Evolutionary conservation across 2,888 invertebrate genomes (phyloP), one percentile per base, ranked within the genome.

Genomic region (Electrophaes corylata): DNA sequence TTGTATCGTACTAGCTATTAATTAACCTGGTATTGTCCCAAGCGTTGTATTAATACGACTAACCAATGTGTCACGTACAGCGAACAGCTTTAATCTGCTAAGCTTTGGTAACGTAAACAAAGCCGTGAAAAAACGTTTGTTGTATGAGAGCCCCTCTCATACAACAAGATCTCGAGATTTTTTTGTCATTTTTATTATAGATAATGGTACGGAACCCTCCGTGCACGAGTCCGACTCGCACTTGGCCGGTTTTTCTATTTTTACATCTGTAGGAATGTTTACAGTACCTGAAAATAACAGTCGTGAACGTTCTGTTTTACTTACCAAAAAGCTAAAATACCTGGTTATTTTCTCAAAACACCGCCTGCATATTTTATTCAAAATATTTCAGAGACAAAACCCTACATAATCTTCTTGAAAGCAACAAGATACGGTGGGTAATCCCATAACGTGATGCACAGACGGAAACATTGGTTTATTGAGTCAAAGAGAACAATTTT

Each of bases 401-500:
- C 23, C 1, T 11, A 19, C 0, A 19, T 41, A 49, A 49, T 49
- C 20, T 20, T 12, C 41, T 41, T 41, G 14, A 52, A 35, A 45
- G 19, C 12, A 43, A 20, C 20, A 26, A 41, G 29, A 50, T 18
- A 8, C 26, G 1, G 11, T 4, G 52, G 26, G 20, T 54, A 54
- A 69, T 68, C 64, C 62, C 49, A 64, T 64, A 54, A 62, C 50
- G 55, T 45, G 20, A 44, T 57, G 50, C 51, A 57, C 61, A 58
- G 54, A 47, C 37, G 57, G 68, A 62, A 57, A 49, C 56, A 54
- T 56, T 44, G 39, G 48, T 16, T 46, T 72, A 73, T 71, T 62
- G 62, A 64, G 63, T 72, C 70, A 75, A 73, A 75, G 70, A 51
- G 63, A 56, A 58, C 67, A 50, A 67, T 68, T 72, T 68, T 76